phyloP scores from a whole-genome alignment of 2,113 vertebrate species.

The Engraulis encrasicolus region DNA sequence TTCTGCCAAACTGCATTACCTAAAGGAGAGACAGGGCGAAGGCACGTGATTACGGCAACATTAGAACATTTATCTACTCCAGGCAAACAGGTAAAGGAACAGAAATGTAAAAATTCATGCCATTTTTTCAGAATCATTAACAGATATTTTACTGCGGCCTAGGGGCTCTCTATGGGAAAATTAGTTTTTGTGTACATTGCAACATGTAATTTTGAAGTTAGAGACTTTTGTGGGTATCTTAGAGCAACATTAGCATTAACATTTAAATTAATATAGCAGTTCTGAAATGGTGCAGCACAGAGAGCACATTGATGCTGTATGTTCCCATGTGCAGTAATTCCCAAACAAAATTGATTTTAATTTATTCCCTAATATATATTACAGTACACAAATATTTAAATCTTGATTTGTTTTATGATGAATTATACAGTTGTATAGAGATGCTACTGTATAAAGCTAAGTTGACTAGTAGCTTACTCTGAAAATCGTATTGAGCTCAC shows the following conservation, averaged over 20 bases:
- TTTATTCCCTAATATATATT: too few species aligned
- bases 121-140: background rate
- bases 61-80: background rate
- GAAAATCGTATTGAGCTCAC: conserved; percentile 66
- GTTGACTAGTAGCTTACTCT: too few species aligned
- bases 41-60: background rate
- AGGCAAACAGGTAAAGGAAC: background rate
- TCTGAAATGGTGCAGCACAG: background rate
- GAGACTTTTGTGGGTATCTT: background rate
- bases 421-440: too few species aligned
- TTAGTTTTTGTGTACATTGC: background rate
- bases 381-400: background rate
- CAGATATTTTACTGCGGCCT: background rate
- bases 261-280: background rate
- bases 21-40: conserved; percentile 55
- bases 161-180: too few species aligned
- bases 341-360: too few species aligned
- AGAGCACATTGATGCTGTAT: background rate
- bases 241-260: background rate
- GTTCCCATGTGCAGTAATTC: background rate
- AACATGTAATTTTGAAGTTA: background rate
- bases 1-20: conserved; percentile 99
- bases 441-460: too few species aligned
- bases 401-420: background rate
- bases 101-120: background rate